Percentiles rank a stretch among this genome's conserved stretches.
Evolutionary conservation across 1,140 invertebrate species (phyloP).

Genomic region (Teleopsis dalmanni): DNA sequence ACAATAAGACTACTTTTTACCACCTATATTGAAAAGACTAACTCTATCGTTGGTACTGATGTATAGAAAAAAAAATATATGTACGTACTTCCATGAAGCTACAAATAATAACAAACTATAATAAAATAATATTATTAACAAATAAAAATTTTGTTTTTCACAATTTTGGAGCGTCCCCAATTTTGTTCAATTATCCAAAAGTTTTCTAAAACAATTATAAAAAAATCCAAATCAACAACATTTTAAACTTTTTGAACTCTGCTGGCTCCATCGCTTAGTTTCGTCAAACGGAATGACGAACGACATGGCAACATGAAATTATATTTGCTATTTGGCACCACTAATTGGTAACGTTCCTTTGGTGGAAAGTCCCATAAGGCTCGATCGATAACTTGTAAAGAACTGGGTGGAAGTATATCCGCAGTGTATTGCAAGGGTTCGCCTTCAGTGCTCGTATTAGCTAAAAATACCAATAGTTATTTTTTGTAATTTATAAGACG

Average conservation of each 20-base stretch:
- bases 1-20: not conserved
- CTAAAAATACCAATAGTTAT: too few species aligned
- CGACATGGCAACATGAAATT: constrained; percentile 44
- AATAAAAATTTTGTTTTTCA: constrained; percentile 6
- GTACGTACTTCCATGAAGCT: not conserved
- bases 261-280: not conserved
- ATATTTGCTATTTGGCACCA: constrained; percentile 35
- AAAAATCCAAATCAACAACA: not conserved
- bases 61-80: constrained; percentile 2
- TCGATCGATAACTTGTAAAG: constrained; percentile 38
- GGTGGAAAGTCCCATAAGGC: constrained; percentile 38
- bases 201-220: too few species aligned
- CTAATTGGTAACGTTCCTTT: constrained; percentile 35
- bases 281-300: constrained; percentile 33
- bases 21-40: not conserved
- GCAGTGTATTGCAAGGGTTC: constrained; percentile 43
- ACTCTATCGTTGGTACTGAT: not conserved
- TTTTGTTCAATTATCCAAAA: not conserved
- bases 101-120: constrained; percentile 9
- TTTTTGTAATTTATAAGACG: too few species aligned
- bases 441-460: constrained; percentile 23
- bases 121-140: not conserved
- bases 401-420: constrained; percentile 35
- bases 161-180: constrained; percentile 10
- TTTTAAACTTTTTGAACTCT: constrained; percentile 13